Conservation (phyloP, 2,113 vertebrate species). For the Myxocyprinus asiaticus region DNA sequence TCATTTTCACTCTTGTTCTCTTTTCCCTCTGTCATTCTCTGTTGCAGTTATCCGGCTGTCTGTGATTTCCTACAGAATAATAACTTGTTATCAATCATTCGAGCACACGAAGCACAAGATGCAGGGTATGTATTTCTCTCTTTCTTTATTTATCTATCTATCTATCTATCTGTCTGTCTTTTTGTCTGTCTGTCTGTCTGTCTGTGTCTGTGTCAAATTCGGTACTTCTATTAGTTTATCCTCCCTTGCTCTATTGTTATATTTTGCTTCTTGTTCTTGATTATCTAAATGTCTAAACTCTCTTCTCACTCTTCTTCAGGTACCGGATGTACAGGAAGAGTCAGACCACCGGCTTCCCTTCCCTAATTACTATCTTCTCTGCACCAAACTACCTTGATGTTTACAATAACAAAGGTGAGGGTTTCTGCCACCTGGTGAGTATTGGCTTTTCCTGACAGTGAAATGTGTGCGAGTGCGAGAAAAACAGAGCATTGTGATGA, state of each 20-base stretch:
- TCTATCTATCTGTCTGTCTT: background rate
- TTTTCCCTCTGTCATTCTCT: conserved; percentile 6
- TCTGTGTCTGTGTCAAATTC: background rate
- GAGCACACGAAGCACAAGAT: conserved; percentile 98
- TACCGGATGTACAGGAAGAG: conserved; percentile 85
- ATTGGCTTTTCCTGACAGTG: background rate
- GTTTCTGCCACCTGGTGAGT: background rate
- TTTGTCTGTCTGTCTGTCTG: conserved; percentile 3
- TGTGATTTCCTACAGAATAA: conserved; percentile 99
- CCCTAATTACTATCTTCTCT: conserved; percentile 84
- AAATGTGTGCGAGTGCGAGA: background rate
- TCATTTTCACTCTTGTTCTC: background rate
- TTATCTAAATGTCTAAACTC: no score
- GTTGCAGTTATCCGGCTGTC: conserved; percentile 93
- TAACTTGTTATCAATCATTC: conserved; percentile 98
- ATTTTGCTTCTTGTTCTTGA: no score
- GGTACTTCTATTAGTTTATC: background rate
- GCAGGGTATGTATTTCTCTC: conserved; percentile 83
- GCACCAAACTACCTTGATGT: conserved; percentile 85
- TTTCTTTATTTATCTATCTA: conserved; percentile 6
- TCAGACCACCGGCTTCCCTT: conserved; percentile 82
- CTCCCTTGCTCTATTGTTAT: no score
- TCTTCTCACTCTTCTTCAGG: conserved; percentile 53
- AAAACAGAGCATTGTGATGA: conserved; percentile 13
- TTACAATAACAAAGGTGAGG: conserved; percentile 84